Base-by-base conservation (phyloP, 2,888 invertebrate genomes). In the Pheosia gnoma region DNA sequence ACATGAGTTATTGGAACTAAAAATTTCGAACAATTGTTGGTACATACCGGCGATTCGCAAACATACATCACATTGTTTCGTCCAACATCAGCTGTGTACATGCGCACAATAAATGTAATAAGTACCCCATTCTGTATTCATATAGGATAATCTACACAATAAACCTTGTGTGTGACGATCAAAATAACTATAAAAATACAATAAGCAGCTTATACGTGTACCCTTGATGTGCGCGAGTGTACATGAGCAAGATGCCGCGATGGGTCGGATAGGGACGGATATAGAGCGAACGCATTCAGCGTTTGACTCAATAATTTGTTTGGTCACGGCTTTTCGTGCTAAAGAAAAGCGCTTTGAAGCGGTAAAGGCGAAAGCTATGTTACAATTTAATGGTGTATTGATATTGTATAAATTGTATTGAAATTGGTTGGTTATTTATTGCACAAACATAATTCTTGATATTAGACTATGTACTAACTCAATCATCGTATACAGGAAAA, bases 161-260 rank as follows among this genome's bases (percentile, higher is more conserved):
- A 83, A 83, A 85, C 82, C 82, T 81, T 86, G 87, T 88, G 84
- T 88, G 85, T 81, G 75, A 79, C 89, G 88, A 93, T 92, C 91
- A 91, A 91, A 93, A 93, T 93, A 93, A 91, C 91, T 91, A 92
- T 92, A 92, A 93, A 93, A 91, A 89, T 91, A 93, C 91, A 92
- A 91, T 92, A 90, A 91, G 91, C 87, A 88, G 91, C 91, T 90
- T 91, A 91, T 84, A 80, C 88, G 80, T 90, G 91, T 91, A 87
- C 84, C 86, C 85, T 85, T 86, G 85, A 88, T 89, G 86, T 83
- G 83, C 76, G 82, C 75, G 86, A 84, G 67, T 84, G 83, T 85
- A 82, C 78, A 58, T 53, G 77, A 82, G 56, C 63, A 74, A 65
- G 83, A 86, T 45, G 62, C 41, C 51, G 41, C 57, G 49, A 70